These are phyloP conservation scores for Trichomalopsis sarcophagae DNA, from an alignment of 1,140 invertebrate species.

Conservation along the genomic window DNA sequence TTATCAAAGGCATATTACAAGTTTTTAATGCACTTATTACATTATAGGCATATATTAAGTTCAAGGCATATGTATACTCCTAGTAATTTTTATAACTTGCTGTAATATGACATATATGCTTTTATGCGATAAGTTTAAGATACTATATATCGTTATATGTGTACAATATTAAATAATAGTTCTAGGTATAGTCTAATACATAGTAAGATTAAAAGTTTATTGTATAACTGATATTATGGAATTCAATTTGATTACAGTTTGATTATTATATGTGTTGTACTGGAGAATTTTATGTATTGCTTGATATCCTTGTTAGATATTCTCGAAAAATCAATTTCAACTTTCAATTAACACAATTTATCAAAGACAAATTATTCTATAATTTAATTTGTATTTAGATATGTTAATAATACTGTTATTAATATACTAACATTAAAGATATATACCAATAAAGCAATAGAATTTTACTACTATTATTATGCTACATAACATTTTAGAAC, in stretches of 20 bases:
- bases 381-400: neutral
- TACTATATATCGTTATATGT: neutral
- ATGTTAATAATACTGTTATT: neutral
- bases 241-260: neutral
- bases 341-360: neutral
- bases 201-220: neutral
- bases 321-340: neutral
- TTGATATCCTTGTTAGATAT: neutral
- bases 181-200: neutral
- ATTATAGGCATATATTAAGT: neutral
- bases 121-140: neutral
- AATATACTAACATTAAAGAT: neutral
- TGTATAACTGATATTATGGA: neutral
- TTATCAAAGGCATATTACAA: conserved; percentile 30
- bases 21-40: conserved; percentile 2
- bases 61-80: neutral
- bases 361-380: neutral
- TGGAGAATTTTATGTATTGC: conserved; percentile 5
- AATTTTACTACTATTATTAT: neutral
- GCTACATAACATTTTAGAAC: neutral
- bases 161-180: neutral
- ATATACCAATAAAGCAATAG: neutral
- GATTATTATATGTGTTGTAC: conserved; percentile 30
- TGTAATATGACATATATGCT: neutral
- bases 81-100: neutral